Evolutionary conservation across 35 echinoderm and acorn worm genomes (phyloP).

Genomic region (Holothuria glaberrima): DNA sequence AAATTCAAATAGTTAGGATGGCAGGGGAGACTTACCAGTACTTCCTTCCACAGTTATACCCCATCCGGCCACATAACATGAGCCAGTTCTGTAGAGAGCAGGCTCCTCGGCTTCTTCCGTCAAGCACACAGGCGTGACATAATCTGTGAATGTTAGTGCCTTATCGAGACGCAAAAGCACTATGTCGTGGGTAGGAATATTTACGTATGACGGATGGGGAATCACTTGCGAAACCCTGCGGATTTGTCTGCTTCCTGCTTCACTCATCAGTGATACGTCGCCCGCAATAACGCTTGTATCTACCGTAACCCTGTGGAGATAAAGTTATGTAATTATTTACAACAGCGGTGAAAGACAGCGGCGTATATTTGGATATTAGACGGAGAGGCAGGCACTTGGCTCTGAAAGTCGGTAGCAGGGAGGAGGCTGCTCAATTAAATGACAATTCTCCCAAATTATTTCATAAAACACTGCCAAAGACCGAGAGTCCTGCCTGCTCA

Average conservation of each 20-base stretch:
- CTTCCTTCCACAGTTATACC: neutral
- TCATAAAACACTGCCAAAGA: too few species aligned
- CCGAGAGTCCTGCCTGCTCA: too few species aligned
- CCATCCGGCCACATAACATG: constrained; percentile 39
- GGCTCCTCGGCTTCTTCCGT: neutral
- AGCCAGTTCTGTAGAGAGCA: neutral
- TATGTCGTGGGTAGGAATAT: neutral
- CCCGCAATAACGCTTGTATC: neutral
- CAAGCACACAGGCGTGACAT: constrained; percentile 22
- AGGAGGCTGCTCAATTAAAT: too few species aligned
- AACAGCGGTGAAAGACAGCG: too few species aligned
- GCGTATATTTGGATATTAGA: too few species aligned
- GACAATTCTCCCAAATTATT: too few species aligned
- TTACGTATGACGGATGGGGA: neutral
- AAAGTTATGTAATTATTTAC: too few species aligned
- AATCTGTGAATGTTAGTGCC: constrained; percentile 23
- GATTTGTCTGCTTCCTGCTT: neutral
- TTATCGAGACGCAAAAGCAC: neutral
- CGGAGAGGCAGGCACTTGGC: too few species aligned
- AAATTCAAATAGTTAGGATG: too few species aligned
- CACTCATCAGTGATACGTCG: neutral
- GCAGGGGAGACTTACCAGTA: neutral
- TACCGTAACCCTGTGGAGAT: neutral
- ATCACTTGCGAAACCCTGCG: neutral
- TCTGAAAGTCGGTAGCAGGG: too few species aligned